phyloP scores from a whole-genome alignment of 2,888 invertebrate species.

The Caenorhabditis sp. region DNA sequence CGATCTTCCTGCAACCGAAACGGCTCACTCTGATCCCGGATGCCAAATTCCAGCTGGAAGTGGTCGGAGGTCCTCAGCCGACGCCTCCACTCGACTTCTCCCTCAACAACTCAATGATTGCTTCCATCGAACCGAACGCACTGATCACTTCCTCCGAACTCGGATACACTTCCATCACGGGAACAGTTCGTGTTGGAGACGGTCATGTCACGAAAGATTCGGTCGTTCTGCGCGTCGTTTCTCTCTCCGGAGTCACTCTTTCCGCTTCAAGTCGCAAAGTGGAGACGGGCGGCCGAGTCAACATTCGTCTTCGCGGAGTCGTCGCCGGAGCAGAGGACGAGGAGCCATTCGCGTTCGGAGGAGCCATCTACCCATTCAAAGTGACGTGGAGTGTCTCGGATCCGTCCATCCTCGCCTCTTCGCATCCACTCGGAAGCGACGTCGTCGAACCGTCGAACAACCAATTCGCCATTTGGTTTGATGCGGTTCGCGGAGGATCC shows the following conservation, averaged over 20 bases:
- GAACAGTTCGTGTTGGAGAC: slow-evolving; percentile 63
- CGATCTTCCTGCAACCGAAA: slow-evolving; percentile 68
- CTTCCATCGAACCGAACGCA: slow-evolving; percentile 67
- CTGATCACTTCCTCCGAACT: slow-evolving; percentile 68
- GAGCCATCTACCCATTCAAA: slow-evolving; percentile 70
- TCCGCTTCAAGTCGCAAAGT: slow-evolving; percentile 59
- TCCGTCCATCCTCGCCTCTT: slow-evolving; percentile 43
- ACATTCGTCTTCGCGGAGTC: slow-evolving; percentile 50
- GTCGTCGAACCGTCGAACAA: slow-evolving; percentile 53
- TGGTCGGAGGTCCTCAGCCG: slow-evolving; percentile 71
- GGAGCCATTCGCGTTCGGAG: slow-evolving; percentile 73
- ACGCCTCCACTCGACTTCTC: slow-evolving; percentile 66
- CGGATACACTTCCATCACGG: slow-evolving; percentile 69
- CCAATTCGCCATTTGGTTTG: slow-evolving; percentile 64
- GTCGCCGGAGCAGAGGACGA: slow-evolving; percentile 64
- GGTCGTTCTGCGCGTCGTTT: slow-evolving; percentile 71
- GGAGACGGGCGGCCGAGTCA: slow-evolving; percentile 63
- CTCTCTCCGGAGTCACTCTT: slow-evolving; percentile 65
- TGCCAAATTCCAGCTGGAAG: slow-evolving; percentile 70
- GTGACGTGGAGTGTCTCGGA: slow-evolving; percentile 61
- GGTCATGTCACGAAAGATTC: slow-evolving; percentile 66
- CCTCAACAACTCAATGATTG: slow-evolving; percentile 66
- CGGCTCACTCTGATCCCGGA: slow-evolving; percentile 71
- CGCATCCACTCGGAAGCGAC: slow-evolving; percentile 58
- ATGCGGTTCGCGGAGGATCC: slow-evolving; percentile 49